These are phyloP conservation scores for Leptinotarsa lineolata DNA, from an alignment of 1,140 invertebrate species.

Conservation along the genomic window DNA sequence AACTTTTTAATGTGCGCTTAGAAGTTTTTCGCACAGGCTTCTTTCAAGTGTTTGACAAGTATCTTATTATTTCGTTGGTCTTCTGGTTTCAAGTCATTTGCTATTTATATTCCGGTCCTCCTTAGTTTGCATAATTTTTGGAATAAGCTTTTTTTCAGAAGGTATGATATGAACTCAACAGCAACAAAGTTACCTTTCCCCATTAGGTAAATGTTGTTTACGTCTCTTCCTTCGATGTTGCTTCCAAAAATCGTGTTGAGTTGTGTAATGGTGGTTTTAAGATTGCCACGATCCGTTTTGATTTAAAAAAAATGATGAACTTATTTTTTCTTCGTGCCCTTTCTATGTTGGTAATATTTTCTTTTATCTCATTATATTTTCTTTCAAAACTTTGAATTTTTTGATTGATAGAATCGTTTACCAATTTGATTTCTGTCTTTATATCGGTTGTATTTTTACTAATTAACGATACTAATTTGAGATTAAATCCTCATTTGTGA, in stretches of 20 bases:
- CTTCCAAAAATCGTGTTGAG: background rate
- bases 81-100: too few relatives aligned
- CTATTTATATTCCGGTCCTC: background rate
- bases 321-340: background rate
- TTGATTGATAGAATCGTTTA: background rate
- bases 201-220: constrained; percentile 7
- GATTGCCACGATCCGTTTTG: background rate
- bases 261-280: background rate
- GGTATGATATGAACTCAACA: constrained; percentile 6
- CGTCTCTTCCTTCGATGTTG: background rate
- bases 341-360: background rate
- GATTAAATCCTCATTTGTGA: background rate
- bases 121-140: background rate
- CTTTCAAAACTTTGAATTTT: background rate
- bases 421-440: background rate
- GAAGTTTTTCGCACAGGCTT: too few relatives aligned
- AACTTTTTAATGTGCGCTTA: too few relatives aligned
- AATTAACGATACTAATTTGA: background rate
- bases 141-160: background rate
- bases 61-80: too few relatives aligned
- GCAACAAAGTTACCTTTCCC: background rate
- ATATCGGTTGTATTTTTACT: background rate
- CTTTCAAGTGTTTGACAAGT: too few relatives aligned
- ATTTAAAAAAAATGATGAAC: background rate
- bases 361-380: background rate